Percentiles rank a stretch among this genome's conserved stretches.
Conservation (phyloP, 1,140 invertebrate species). For the Solen grandis region DNA sequence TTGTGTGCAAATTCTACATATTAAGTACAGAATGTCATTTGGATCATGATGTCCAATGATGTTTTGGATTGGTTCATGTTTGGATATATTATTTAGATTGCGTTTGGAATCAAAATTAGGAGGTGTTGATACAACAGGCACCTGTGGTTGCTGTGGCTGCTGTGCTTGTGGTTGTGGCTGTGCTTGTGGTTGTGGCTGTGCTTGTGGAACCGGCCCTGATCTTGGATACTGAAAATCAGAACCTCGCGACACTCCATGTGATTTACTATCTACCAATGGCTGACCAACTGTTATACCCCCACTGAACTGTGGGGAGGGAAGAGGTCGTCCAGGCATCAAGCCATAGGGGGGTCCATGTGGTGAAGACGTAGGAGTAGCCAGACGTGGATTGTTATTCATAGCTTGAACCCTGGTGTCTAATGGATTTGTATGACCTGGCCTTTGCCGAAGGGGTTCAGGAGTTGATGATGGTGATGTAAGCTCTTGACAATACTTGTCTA, state of each 20-base stretch:
- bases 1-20: constrained; percentile 75
- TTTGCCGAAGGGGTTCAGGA: constrained; percentile 11
- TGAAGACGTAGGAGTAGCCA: constrained; percentile 32
- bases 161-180: constrained; percentile 4
- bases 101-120: not conserved
- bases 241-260: too few species aligned
- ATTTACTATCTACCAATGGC: constrained; percentile 34
- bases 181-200: constrained; percentile 8
- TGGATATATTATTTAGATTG: constrained; percentile 63
- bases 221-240: too few species aligned
- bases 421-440: not conserved
- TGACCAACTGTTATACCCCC: constrained; percentile 49
- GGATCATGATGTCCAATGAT: constrained; percentile 74
- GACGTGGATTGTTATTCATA: constrained; percentile 5
- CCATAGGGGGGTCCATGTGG: constrained; percentile 1
- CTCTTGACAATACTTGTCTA: constrained; percentile 67
- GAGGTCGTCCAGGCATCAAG: not conserved
- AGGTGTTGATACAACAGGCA: not conserved
- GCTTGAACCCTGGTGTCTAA: constrained; percentile 40
- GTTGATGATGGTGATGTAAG: constrained; percentile 29
- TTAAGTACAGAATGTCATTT: constrained; percentile 76
- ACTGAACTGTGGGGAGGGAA: constrained; percentile 21
- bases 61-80: constrained; percentile 77
- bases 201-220: not conserved
- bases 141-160: not conserved